These are phyloP conservation scores for Centruroides sculpturatus DNA, from an alignment of 1,140 invertebrate species.

Conservation along the genomic window DNA sequence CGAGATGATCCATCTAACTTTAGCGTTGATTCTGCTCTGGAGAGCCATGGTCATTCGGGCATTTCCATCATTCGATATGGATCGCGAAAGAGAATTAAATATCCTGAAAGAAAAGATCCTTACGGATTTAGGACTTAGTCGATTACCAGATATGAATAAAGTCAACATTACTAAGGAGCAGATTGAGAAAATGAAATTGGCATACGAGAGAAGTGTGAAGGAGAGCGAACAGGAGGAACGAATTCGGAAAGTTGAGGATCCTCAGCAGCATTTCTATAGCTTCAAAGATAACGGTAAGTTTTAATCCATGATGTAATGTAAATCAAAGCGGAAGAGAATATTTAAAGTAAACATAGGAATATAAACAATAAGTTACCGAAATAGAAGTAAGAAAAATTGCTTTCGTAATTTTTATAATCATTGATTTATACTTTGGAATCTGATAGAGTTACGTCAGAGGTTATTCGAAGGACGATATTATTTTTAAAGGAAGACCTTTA, in stretches of 20 bases:
- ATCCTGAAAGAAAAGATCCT: neutral
- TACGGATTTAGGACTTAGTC: neutral
- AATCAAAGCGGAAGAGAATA: too few species aligned
- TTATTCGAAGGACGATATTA: too few species aligned
- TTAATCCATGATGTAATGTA: neutral
- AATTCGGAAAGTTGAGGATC: neutral
- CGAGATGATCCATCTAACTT: neutral
- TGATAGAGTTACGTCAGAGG: too few species aligned
- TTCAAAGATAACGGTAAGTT: neutral
- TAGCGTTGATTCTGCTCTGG: neutral
- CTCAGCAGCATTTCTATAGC: neutral
- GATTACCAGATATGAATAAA: neutral
- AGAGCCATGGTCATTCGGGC: neutral
- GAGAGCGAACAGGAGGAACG: neutral
- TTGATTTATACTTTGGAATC: too few species aligned
- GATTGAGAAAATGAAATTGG: neutral
- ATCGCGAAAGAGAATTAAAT: neutral
- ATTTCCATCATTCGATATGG: neutral
- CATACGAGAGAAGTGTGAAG: neutral
- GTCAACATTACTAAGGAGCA: neutral
- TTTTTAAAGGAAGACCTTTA: too few species aligned
- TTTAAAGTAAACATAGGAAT: too few species aligned
- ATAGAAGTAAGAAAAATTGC: too few species aligned
- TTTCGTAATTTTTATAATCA: too few species aligned
- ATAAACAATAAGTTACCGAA: too few species aligned